Percentiles rank a stretch among this genome's conserved stretches.
These are phyloP conservation scores for Brachionus koreanus DNA, from an alignment of 1,140 invertebrate genomes.

Conservation along the genomic window DNA sequence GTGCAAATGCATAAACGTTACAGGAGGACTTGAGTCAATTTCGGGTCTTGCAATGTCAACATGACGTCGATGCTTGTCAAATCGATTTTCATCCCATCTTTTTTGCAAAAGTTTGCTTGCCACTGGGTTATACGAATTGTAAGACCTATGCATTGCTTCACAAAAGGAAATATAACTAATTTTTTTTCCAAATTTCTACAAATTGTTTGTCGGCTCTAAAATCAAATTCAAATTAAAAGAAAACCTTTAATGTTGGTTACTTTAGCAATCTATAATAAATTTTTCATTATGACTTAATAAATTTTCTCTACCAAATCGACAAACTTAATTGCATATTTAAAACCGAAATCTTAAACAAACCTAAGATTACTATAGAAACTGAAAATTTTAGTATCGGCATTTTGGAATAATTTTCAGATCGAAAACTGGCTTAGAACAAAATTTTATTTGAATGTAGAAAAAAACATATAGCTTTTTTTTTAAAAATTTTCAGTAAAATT, in stretches of 20 bases:
- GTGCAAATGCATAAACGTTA: constrained; percentile 59
- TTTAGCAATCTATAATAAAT: constrained; percentile 17
- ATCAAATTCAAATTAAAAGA: constrained; percentile 7
- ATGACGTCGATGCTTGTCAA: constrained; percentile 53
- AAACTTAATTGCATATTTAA: constrained; percentile 41
- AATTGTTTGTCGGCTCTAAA: background rate
- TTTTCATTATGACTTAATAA: constrained; percentile 23
- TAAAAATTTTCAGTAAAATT: background rate
- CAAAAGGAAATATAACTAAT: background rate
- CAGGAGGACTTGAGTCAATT: constrained; percentile 56
- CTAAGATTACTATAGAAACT: constrained; percentile 37
- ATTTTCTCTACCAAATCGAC: constrained; percentile 27
- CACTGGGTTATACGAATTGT: constrained; percentile 53
- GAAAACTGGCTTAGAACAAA: background rate
- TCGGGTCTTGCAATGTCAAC: constrained; percentile 48
- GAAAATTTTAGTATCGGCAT: constrained; percentile 30
- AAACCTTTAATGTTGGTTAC: constrained; percentile 7
- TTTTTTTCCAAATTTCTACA: background rate
- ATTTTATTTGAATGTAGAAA: background rate
- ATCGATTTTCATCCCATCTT: constrained; percentile 55
- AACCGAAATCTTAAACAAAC: constrained; percentile 29
- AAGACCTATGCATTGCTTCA: constrained; percentile 53
- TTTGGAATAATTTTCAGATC: constrained; percentile 22
- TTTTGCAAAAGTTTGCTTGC: constrained; percentile 55
- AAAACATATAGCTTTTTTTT: background rate